phyloP scores from a whole-genome alignment of 2,113 vertebrate species.

The Brachirus orientalis region DNA sequence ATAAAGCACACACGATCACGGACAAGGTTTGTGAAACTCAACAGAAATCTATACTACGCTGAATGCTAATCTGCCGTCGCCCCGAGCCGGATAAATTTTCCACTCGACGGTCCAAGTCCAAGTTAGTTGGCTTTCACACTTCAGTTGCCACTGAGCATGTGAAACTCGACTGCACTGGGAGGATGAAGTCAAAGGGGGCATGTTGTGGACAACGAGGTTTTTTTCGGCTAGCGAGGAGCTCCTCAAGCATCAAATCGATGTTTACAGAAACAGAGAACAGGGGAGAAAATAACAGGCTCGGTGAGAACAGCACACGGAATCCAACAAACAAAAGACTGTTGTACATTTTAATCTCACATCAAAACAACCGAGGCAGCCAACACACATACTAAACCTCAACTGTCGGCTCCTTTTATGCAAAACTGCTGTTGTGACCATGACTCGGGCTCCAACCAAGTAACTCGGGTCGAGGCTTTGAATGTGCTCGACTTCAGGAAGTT shows the following conservation, averaged over 20 bases:
- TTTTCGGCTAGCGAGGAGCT: conserved; percentile 16
- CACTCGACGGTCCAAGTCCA: conserved; percentile 14
- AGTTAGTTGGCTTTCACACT: conserved; percentile 31
- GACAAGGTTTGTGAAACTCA: neutral
- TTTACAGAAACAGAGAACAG: conserved; percentile 29
- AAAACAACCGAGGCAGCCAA: too few relatives aligned
- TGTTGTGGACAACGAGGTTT: conserved; percentile 27
- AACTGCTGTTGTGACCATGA: too few relatives aligned
- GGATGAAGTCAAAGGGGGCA: conserved; percentile 21
- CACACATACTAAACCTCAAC: too few relatives aligned
- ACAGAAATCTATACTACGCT: neutral
- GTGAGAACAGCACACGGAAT: conserved; percentile 37
- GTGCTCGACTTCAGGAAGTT: too few relatives aligned
- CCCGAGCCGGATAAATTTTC: conserved; percentile 17
- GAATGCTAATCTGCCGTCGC: neutral
- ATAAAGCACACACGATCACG: too few relatives aligned
- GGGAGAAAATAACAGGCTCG: conserved; percentile 12
- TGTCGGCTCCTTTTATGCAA: too few relatives aligned
- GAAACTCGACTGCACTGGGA: conserved; percentile 21
- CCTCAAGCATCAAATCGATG: conserved; percentile 45
- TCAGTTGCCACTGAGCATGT: conserved; percentile 9
- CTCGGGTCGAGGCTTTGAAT: too few relatives aligned
- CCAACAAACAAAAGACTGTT: too few relatives aligned
- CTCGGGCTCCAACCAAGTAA: too few relatives aligned
- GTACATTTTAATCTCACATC: too few relatives aligned